Evolutionary conservation across 1,140 invertebrate genomes (phyloP), one percentile per base, ranked within the genome.

Genomic region (Druon quercuslanigerum): DNA sequence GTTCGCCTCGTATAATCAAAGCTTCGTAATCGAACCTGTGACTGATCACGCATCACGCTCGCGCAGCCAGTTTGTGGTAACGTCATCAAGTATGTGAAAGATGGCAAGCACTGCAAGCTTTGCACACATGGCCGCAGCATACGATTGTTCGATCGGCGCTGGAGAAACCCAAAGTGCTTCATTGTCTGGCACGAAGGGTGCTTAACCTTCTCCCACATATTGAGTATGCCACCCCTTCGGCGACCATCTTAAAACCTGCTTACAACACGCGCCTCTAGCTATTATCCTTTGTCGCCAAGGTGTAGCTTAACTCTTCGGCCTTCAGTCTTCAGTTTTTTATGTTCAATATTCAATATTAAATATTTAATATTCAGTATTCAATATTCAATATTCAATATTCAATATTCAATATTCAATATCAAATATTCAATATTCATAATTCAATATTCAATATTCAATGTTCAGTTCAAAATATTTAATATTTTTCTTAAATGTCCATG

Each of bases 131-230:
- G 60, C 13, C 25, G 13, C 8, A 33, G 20, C 60, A 66, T 66
- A 16, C 60, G 25, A 66, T 66, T 33, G 60, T 66, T 66, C 60
- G 60, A 66, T 66, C 25, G 14, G 25, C 25, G 60, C 60, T 40
- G 13, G 74, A 46, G 71, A 79, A 77, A 81, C 71, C 74, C 80
- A 78, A 83, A 85, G 87, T 86, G 86, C 85, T 90, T 90, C 86
- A 91, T 91, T 91, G 90, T 91, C 88, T 91, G 86, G 79, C 75
- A 73, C 84, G 71, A 78, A 88, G 87, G 86, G 86, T 87, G 85
- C 90, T 91, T 90, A 89, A 91, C 90, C 90, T 90, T 91, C 88
- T 86, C 86, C 83, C 76, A 89, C 72, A 86, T 88, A 87, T 87
- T 77, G 80, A 85, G 82, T 80, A 84, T 77, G 71, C 20, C 75